These are phyloP conservation scores for Tinamus major DNA, from an alignment of 2,797 vertebrate genomes.

Conservation along the genomic window DNA sequence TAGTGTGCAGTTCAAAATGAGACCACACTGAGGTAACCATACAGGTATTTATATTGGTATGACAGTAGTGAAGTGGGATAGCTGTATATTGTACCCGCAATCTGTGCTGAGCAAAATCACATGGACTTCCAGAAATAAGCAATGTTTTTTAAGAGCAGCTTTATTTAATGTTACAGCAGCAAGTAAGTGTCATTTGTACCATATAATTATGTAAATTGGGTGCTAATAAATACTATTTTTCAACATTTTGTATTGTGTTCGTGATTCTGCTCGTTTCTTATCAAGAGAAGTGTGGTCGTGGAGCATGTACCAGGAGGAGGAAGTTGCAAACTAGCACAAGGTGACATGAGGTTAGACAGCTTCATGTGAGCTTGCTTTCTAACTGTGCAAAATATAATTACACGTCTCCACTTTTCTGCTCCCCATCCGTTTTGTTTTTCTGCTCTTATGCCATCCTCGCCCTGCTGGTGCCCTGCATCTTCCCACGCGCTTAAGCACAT, in stretches of 20 bases:
- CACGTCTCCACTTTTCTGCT: background rate
- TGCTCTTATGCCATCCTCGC: background rate
- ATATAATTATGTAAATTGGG: constrained; percentile 79
- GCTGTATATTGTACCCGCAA: constrained; percentile 50
- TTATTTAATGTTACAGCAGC: constrained; percentile 76
- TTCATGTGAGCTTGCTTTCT: background rate
- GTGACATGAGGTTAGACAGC: rapidly evolving
- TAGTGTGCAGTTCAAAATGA: constrained; percentile 29
- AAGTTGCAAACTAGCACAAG: background rate
- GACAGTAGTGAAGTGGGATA: constrained; percentile 53
- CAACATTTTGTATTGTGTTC: constrained; percentile 59
- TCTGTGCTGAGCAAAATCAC: constrained; percentile 71
- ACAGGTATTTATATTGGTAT: constrained; percentile 51
- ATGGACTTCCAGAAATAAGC: constrained; percentile 69
- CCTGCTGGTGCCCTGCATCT: background rate
- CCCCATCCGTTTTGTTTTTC: background rate
- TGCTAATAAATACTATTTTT: constrained; percentile 82
- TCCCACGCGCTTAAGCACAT: rapidly evolving
- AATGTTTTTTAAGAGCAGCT: constrained; percentile 73
- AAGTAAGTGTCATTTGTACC: constrained; percentile 77
- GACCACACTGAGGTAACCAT: constrained; percentile 23
- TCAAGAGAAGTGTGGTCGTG: background rate
- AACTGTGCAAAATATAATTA: rapidly evolving
- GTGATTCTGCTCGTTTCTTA: background rate
- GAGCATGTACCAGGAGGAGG: background rate